Conservation (phyloP, 2,888 invertebrate genomes). For the Tipula unca region DNA sequence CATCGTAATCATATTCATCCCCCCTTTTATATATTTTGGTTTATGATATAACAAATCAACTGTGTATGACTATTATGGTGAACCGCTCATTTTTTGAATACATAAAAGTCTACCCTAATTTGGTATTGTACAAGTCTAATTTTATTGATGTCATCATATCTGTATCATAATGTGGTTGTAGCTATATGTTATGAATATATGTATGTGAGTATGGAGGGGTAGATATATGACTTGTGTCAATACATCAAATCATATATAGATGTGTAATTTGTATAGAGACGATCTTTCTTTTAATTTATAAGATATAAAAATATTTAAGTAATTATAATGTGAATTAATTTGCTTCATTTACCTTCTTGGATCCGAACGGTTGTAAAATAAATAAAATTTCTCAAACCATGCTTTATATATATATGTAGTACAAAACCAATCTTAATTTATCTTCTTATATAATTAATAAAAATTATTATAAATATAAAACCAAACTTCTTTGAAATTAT, state of each 20-base stretch:
- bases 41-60: not conserved
- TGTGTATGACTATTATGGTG: not conserved
- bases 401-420: too few species aligned
- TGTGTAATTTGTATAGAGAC: not conserved
- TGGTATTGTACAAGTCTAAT: not conserved
- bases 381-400: not conserved
- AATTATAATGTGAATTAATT: not conserved
- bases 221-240: not conserved
- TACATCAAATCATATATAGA: not conserved
- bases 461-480: not conserved
- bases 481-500: not conserved
- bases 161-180: not conserved
- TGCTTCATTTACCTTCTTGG: not conserved
- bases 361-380: not conserved
- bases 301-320: not conserved
- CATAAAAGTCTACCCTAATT: not conserved
- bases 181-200: not conserved
- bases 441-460: not conserved
- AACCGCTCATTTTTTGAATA: not conserved
- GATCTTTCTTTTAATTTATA: not conserved
- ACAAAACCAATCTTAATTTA: not conserved
- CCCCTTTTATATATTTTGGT: not conserved
- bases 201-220: not conserved
- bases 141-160: slow-evolving; percentile 8
- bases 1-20: not conserved